A percentile compares a stretch with the other conserved stretches of the same genome.
These are phyloP conservation scores for Leptonema lineaticorne DNA, from an alignment of 1,140 invertebrate genomes.

Conservation along the genomic window DNA sequence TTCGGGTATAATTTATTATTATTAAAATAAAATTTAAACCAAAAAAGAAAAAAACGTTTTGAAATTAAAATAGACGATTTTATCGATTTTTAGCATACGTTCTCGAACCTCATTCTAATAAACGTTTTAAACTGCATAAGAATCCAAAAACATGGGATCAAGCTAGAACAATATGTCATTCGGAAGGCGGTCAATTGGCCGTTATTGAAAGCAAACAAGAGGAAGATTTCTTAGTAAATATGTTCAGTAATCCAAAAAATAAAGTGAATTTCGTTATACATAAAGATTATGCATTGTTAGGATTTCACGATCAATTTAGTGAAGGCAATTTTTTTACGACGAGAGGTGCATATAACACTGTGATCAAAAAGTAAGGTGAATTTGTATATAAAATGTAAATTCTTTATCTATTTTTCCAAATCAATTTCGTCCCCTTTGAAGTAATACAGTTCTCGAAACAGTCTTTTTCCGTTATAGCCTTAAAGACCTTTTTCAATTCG, in stretches of 20 bases:
- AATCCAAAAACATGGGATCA: slow-evolving; percentile 23
- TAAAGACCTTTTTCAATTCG: no score
- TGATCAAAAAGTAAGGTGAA: neutral
- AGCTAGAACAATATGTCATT: slow-evolving; percentile 24
- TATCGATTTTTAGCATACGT: neutral
- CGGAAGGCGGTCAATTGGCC: slow-evolving; percentile 35
- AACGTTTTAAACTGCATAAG: slow-evolving; percentile 13
- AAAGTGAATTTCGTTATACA: neutral
- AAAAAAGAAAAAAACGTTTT: neutral
- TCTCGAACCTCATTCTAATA: neutral
- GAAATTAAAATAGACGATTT: no score
- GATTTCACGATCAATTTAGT: neutral
- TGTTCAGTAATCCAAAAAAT: slow-evolving; percentile 12
- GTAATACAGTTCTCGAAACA: no score
- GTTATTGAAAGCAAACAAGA: slow-evolving; percentile 33
- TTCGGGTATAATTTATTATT: no score
- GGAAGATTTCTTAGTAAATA: neutral
- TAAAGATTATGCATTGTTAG: slow-evolving; percentile 6
- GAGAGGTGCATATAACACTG: neutral
- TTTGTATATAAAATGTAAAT: neutral
- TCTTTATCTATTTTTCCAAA: no score
- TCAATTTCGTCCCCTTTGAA: no score
- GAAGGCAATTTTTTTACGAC: neutral
- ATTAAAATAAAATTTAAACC: neutral
- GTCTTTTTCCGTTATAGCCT: no score